Base-by-base conservation (phyloP, 1,140 invertebrate genomes). In the Cepaea nemoralis region DNA sequence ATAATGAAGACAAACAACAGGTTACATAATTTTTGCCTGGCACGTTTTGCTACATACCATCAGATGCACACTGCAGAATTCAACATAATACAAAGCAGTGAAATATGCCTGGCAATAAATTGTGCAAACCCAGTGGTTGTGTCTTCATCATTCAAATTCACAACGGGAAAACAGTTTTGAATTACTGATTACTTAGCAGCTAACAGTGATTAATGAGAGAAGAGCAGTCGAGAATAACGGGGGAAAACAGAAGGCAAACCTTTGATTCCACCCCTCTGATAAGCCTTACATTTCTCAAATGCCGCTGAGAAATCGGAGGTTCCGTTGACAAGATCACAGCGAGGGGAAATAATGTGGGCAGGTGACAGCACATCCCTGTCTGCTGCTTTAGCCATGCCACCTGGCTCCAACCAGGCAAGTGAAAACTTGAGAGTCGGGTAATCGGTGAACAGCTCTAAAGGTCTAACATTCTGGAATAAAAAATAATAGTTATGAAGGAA, bases 391-490 rank as follows among this genome's bases (percentile, higher is more conserved):
- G 93, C 86, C 94, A 92, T 85, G 67, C 93, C 94, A 59, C 94
- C 93, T 0, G 94, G 95, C 74, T 94, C 94, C 76, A 95, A 95
- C 95, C 96, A 97, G 84, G 93, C 94, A 59, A 98, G 91, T 86
- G 95, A 94, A 87, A 97, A 95, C 91, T 97, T 97, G 10, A 98
- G 91, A 70, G 95, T 95, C 1, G 96, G 95, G 85, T 94, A 93
- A 83, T 95, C 94, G 90, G 94, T 88, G 85, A 92, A 92, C 16
- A 91, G 88, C 75, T 91, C 90, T 85, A 91, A 87, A 40, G 88
- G 82, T 71, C 86, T 85, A 22, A 90, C 81, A 66, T 83, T 70
- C 89, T 90, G 83, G 22, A 50, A 50, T 22, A 55, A 12, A 48
- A 50, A 27, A 40, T 16, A 40, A 40, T 12, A 45, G 16, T 16